phyloP scores from a whole-genome alignment of 1,140 invertebrate species.

The Polypedilum vanderplanki region DNA sequence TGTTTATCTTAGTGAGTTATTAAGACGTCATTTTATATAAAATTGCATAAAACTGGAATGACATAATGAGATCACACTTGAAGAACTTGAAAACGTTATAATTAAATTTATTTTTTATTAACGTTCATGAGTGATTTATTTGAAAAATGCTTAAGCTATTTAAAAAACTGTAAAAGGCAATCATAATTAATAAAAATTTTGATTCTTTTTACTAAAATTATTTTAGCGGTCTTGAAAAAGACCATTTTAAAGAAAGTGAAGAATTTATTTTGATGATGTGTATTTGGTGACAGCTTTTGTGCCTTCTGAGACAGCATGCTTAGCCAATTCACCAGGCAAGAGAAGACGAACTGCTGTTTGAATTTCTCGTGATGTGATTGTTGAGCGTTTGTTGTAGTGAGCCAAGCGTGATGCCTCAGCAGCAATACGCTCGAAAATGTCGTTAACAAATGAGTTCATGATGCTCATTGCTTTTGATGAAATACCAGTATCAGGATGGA shows the following conservation, averaged over 20 bases:
- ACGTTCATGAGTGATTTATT: too few species aligned
- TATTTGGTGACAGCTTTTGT: conserved; percentile 56
- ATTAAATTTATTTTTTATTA: too few species aligned
- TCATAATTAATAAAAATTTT: too few species aligned
- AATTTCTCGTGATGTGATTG: conserved; percentile 50
- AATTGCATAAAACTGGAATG: too few species aligned
- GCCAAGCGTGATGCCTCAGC: conserved; percentile 60
- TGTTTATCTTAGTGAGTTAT: too few species aligned
- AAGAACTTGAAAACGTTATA: too few species aligned
- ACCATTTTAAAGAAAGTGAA: not conserved
- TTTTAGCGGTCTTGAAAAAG: conserved; percentile 1
- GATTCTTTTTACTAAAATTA: not conserved
- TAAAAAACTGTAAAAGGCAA: too few species aligned
- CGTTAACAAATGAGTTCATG: conserved; percentile 58
- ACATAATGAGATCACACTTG: too few species aligned
- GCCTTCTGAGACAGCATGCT: conserved; percentile 52
- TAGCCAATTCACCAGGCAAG: conserved; percentile 53
- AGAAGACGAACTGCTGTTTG: conserved; percentile 51
- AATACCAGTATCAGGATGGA: conserved; percentile 61
- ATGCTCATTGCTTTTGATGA: conserved; percentile 55
- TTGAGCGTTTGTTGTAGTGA: conserved; percentile 63
- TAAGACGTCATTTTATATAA: too few species aligned
- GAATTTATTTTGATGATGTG: conserved; percentile 47
- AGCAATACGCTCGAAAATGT: conserved; percentile 63
- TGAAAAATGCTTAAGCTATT: too few species aligned